phyloP scores from a whole-genome alignment of 2,888 invertebrate genomes.

The Calephelis perditalis region DNA sequence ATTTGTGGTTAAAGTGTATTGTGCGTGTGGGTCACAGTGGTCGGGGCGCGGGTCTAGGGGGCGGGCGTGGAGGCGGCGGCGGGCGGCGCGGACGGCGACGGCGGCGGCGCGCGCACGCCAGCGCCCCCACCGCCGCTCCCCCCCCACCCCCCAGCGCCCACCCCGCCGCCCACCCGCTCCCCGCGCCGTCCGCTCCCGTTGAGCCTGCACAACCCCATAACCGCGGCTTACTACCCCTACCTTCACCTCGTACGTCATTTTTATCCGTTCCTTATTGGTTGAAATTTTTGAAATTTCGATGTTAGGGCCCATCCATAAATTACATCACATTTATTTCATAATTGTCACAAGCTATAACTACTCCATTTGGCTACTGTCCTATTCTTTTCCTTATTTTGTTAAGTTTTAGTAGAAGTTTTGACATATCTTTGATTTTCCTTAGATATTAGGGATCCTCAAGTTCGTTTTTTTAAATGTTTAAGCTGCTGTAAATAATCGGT shows the following conservation, averaged over 20 bases:
- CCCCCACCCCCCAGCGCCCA: slow-evolving; percentile 40
- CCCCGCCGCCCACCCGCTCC: slow-evolving; percentile 41
- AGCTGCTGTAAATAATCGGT: too few species aligned
- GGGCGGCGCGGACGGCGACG: slow-evolving; percentile 56
- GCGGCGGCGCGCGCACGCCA: slow-evolving; percentile 48
- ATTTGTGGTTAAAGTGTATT: slow-evolving; percentile 57
- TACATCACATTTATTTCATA: too few species aligned
- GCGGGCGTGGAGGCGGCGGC: slow-evolving; percentile 48
- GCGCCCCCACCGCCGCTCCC: slow-evolving; percentile 38
- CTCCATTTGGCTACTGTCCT: too few species aligned
- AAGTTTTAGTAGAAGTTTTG: too few species aligned
- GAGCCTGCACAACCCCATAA: slow-evolving; percentile 39
- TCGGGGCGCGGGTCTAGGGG: slow-evolving; percentile 62
- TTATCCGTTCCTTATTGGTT: too few species aligned
- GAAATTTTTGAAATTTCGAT: too few species aligned
- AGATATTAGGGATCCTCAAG: too few species aligned
- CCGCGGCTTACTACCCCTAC: background rate
- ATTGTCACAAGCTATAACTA: too few species aligned
- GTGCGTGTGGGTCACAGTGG: slow-evolving; percentile 48
- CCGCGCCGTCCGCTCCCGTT: slow-evolving; percentile 38
- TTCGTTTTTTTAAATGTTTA: too few species aligned
- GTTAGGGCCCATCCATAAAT: too few species aligned
- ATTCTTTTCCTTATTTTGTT: too few species aligned
- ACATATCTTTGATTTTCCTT: too few species aligned
- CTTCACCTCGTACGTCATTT: background rate